phyloP scores from a whole-genome alignment of 2,888 invertebrate species.

The Ecliptopera silaceata region DNA sequence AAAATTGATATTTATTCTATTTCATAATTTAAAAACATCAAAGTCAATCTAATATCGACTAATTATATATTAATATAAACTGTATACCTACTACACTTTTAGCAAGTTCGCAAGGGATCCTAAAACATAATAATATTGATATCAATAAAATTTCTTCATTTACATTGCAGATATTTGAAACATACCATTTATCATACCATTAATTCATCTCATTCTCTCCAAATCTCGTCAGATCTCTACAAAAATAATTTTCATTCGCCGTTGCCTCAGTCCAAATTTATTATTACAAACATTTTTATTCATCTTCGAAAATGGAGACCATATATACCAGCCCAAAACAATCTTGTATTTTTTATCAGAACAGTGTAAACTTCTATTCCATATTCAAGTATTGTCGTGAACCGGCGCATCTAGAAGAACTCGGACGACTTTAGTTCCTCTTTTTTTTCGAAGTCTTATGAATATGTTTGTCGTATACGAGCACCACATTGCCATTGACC shows the following conservation, averaged over 20 bases:
- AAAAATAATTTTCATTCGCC: conserved; percentile 10
- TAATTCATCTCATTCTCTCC: conserved; percentile 23
- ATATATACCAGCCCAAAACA: conserved; percentile 3
- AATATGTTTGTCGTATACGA: conserved; percentile 58
- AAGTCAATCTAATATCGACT: conserved; percentile 23
- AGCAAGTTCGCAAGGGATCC: conserved; percentile 12
- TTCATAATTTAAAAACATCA: conserved; percentile 14
- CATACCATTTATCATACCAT: conserved; percentile 27
- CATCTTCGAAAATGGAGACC: neutral
- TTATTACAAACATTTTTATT: neutral
- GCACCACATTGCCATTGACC: conserved; percentile 55
- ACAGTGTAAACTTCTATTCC: too few species aligned
- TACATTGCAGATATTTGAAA: conserved; percentile 18
- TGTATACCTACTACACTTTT: conserved; percentile 17
- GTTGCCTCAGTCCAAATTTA: conserved; percentile 11
- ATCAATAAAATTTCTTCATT: conserved; percentile 9
- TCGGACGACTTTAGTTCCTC: conserved; percentile 14
- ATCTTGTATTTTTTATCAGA: too few species aligned
- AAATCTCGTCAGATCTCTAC: conserved; percentile 10
- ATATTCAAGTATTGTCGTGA: neutral
- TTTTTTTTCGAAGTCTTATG: conserved; percentile 38
- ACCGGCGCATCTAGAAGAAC: neutral
- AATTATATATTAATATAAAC: conserved; percentile 2
- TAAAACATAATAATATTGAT: conserved; percentile 11
- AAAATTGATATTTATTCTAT: conserved; percentile 15